A percentile compares a stretch with the other conserved stretches of the same genome.
These are phyloP conservation scores for Odobenus rosmarus DNA, from an alignment of 2,113 vertebrate species.

Conservation along the genomic window DNA sequence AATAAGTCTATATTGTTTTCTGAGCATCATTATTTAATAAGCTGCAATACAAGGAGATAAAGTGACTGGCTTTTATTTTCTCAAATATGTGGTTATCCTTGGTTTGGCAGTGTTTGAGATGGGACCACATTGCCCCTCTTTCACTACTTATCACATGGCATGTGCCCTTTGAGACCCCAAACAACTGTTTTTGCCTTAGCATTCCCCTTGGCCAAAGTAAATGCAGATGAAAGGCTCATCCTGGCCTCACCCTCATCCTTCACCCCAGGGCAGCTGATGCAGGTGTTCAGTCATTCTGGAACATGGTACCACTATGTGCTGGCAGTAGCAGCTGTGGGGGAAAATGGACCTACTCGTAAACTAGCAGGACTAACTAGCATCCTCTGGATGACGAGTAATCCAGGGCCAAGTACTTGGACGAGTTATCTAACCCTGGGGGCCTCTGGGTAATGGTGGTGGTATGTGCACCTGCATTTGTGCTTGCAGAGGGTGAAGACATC, in stretches of 20 bases:
- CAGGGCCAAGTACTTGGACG: not conserved
- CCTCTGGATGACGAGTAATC: not conserved
- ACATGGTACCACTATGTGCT: not conserved
- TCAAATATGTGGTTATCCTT: not conserved
- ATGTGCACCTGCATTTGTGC: not conserved
- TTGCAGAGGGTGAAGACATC: not conserved
- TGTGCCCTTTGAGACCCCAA: not conserved
- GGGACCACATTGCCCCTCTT: not conserved
- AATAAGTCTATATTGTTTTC: not conserved
- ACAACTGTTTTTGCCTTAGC: not conserved
- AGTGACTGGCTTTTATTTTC: not conserved
- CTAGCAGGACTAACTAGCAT: not conserved
- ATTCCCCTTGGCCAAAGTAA: not conserved
- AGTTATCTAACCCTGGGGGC: not conserved
- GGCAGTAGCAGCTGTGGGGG: not conserved
- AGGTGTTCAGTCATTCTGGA: conserved; percentile 25
- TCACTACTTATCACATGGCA: not conserved
- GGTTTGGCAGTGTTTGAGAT: not conserved
- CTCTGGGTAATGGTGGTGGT: not conserved
- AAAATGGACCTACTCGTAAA: not conserved
- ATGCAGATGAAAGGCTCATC: not conserved
- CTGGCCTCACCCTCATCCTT: not conserved
- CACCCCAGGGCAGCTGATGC: not conserved
- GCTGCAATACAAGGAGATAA: not conserved
- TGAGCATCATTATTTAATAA: not conserved